A percentile compares a stretch with the other conserved stretches of the same genome.
phyloP scores from a whole-genome alignment of 2,888 invertebrate species.

The Meandrusa payeni region DNA sequence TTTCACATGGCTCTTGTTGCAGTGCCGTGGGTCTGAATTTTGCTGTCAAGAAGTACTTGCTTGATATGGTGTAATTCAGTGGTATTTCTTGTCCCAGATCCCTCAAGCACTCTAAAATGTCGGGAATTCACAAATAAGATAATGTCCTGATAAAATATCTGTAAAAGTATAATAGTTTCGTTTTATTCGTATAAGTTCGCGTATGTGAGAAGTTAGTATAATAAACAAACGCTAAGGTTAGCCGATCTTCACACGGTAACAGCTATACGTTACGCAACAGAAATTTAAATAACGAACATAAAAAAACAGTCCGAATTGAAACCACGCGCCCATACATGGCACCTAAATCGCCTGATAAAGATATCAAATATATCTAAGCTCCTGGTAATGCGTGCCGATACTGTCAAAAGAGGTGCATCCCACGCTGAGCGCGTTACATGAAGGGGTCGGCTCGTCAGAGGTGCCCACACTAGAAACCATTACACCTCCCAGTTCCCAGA shows the following conservation, averaged over 20 bases:
- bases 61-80: too few relatives aligned
- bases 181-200: too few relatives aligned
- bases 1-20: too few relatives aligned
- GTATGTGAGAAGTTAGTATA: too few relatives aligned
- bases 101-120: too few relatives aligned
- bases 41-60: too few relatives aligned
- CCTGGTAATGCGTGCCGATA: conserved; percentile 51
- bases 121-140: too few relatives aligned
- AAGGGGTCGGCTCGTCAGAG: conserved; percentile 65
- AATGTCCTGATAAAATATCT: too few relatives aligned
- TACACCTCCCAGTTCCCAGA: conserved; percentile 64
- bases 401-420: conserved; percentile 63
- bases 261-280: not conserved
- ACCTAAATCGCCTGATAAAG: conserved; percentile 45
- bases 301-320: conserved; percentile 4
- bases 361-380: conserved; percentile 49
- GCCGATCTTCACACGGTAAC: not conserved
- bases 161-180: too few relatives aligned
- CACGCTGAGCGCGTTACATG: conserved; percentile 58
- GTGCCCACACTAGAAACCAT: conserved; percentile 68
- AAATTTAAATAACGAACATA: not conserved
- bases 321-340: conserved; percentile 44
- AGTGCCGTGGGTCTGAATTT: too few relatives aligned
- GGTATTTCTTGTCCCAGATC: too few relatives aligned
- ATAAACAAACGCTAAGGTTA: not conserved